Evolutionary conservation across 2,797 vertebrate species (phyloP).

Genomic region (Acestrorhynchus altus): DNA sequence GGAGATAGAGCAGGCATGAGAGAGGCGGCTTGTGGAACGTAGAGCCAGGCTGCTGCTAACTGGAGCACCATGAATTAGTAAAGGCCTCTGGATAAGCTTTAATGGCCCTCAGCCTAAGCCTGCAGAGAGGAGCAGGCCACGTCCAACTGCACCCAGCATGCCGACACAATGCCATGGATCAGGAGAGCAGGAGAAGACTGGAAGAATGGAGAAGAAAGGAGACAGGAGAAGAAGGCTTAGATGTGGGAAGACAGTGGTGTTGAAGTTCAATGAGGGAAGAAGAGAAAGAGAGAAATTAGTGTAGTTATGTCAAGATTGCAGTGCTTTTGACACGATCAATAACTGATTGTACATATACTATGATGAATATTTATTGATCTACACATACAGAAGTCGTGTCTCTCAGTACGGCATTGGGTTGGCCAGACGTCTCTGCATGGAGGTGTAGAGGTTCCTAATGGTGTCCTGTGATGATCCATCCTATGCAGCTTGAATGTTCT

Average conservation of each 20-base stretch:
- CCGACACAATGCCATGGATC: constrained; percentile 23
- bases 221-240: not conserved
- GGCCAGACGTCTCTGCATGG: too few species aligned
- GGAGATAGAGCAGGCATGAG: constrained; percentile 34
- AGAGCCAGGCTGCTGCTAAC: constrained; percentile 60
- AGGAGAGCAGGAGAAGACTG: constrained; percentile 3
- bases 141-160: constrained; percentile 39
- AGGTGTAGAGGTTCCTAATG: too few species aligned
- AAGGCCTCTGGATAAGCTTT: constrained; percentile 76
- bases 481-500: too few species aligned
- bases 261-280: constrained; percentile 25
- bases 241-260: not conserved
- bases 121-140: constrained; percentile 38
- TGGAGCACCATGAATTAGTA: constrained; percentile 80
- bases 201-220: not conserved
- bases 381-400: too few species aligned
- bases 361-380: too few species aligned
- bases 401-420: too few species aligned
- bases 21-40: constrained; percentile 41
- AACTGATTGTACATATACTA: too few species aligned
- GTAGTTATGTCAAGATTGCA: too few species aligned
- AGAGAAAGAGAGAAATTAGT: constrained; percentile 59
- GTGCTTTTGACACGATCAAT: too few species aligned
- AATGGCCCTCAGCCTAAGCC: constrained; percentile 67
- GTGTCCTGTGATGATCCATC: too few species aligned